These are phyloP conservation scores for Saccopteryx bilineata DNA, from an alignment of 2,113 vertebrate genomes.

Conservation along the genomic window DNA sequence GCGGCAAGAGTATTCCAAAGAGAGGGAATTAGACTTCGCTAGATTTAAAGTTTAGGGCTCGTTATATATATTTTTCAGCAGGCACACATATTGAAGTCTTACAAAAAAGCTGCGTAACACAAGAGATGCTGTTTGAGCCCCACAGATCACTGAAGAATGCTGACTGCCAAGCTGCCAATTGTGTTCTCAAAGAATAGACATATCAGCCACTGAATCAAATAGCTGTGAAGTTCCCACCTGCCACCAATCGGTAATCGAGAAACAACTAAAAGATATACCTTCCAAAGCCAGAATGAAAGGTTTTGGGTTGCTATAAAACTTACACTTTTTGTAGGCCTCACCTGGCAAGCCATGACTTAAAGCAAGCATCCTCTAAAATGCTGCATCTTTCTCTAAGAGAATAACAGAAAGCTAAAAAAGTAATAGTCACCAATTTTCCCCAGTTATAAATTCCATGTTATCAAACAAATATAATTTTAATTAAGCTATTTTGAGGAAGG, in stretches of 20 bases:
- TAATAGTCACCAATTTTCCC: slow-evolving; percentile 33
- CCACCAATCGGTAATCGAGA: slow-evolving; percentile 63
- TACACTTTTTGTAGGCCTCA: neutral
- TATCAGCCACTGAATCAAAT: slow-evolving; percentile 52
- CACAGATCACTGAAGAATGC: slow-evolving; percentile 67
- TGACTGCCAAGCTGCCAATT: slow-evolving; percentile 52
- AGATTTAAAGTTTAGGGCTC: slow-evolving; percentile 57
- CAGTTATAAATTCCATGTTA: neutral
- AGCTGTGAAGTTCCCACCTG: slow-evolving; percentile 51
- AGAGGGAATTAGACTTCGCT: slow-evolving; percentile 28
- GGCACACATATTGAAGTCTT: slow-evolving; percentile 48
- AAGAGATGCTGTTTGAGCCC: slow-evolving; percentile 60
- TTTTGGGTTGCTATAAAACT: neutral
- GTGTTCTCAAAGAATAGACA: slow-evolving; percentile 60
- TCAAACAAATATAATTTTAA: neutral
- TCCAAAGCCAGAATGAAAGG: slow-evolving; percentile 48
- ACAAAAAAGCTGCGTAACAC: slow-evolving; percentile 42
- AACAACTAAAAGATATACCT: slow-evolving; percentile 74
- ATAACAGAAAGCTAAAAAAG: neutral
- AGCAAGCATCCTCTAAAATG: slow-evolving; percentile 57
- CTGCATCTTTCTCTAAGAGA: slow-evolving; percentile 17
- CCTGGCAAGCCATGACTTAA: slow-evolving; percentile 8
- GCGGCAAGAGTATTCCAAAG: slow-evolving; percentile 14
- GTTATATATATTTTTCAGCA: slow-evolving; percentile 60
- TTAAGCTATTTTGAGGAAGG: neutral